Conservation (phyloP, 2,797 vertebrate genomes). For the Gadopsis marmoratus region DNA sequence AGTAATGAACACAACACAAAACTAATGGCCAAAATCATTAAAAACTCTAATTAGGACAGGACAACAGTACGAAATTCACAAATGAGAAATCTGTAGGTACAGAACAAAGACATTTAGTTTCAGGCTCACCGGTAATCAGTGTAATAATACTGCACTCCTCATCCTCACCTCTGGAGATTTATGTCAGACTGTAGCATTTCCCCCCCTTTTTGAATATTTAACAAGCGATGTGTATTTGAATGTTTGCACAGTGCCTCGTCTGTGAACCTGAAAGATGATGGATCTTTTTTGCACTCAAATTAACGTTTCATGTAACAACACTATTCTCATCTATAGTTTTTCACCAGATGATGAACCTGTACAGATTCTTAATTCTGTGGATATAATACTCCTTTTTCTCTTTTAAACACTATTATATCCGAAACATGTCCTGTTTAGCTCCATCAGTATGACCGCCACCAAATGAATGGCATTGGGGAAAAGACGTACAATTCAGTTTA, state of each 20-base stretch:
- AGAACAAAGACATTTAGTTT: not conserved
- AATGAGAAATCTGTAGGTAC: not conserved
- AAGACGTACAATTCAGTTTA: not conserved
- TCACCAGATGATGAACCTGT: not conserved
- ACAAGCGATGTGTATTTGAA: slow-evolving; percentile 7
- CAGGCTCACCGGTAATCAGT: not conserved
- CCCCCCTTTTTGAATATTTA: not conserved
- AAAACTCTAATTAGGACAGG: not conserved
- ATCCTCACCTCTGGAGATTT: not conserved
- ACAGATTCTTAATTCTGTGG: not conserved
- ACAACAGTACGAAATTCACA: not conserved
- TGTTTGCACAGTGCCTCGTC: slow-evolving; percentile 59
- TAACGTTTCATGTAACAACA: not conserved
- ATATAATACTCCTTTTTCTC: not conserved
- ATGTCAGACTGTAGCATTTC: slow-evolving; percentile 3
- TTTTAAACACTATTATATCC: not conserved
- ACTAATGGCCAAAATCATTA: not conserved
- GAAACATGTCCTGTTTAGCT: not conserved
- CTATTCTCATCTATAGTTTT: not conserved
- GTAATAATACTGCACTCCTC: not conserved
- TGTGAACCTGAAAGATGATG: slow-evolving; percentile 31
- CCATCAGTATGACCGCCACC: not conserved
- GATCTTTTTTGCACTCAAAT: slow-evolving; percentile 43
- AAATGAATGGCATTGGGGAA: not conserved
- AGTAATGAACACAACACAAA: not conserved